Percentiles rank a stretch among this genome's conserved stretches.
Evolutionary conservation across 1,140 invertebrate species (phyloP).

Genomic region (Berghia stephanieae): DNA sequence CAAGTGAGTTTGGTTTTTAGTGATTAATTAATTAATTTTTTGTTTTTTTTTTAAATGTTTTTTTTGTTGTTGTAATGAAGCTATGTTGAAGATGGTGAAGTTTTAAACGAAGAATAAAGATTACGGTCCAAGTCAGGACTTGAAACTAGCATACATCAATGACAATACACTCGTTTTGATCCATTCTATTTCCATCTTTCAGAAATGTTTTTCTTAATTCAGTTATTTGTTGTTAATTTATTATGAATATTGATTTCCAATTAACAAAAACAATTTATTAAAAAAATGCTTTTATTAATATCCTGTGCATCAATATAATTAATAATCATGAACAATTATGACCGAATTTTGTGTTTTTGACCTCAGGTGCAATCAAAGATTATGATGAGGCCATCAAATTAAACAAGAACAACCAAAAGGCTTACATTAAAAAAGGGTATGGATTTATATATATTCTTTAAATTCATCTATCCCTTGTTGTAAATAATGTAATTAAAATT

Average conservation of each 20-base stretch:
- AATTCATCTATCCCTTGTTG: not conserved
- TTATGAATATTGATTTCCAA: not conserved
- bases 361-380: constrained; percentile 53
- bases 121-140: no score
- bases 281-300: no score
- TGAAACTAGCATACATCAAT: no score
- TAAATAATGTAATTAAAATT: not conserved
- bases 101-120: not conserved
- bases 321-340: no score
- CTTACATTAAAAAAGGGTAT: constrained; percentile 57
- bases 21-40: not conserved
- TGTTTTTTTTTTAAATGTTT: not conserved
- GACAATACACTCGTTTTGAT: no score
- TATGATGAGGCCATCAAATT: constrained; percentile 45
- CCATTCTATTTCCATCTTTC: not conserved
- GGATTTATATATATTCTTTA: constrained; percentile 11
- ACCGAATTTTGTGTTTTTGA: no score
- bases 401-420: constrained; percentile 52
- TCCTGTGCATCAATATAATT: no score
- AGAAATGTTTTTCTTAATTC: not conserved
- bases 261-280: no score
- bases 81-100: not conserved
- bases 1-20: constrained; percentile 40
- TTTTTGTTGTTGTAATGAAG: not conserved
- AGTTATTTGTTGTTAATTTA: not conserved